Evolutionary conservation across 1,140 invertebrate genomes (phyloP).

Genomic region (Penaeus vannamei): DNA sequence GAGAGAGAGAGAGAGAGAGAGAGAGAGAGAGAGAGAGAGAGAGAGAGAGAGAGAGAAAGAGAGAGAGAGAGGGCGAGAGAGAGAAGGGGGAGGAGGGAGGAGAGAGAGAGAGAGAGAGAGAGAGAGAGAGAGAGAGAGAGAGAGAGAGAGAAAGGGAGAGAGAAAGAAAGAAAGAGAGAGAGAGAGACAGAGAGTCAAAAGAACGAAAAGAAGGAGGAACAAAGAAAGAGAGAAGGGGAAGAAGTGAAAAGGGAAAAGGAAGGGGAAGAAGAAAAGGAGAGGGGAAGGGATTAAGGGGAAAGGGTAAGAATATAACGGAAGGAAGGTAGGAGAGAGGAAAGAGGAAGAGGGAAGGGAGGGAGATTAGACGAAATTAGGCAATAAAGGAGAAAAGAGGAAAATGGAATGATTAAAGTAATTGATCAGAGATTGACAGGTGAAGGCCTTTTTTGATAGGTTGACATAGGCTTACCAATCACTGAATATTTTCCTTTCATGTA

Average conservation of each 20-base stretch:
- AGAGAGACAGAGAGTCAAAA: neutral
- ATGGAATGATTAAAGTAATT: too few species aligned
- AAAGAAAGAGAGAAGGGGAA: neutral
- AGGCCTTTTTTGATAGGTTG: too few species aligned
- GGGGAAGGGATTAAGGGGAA: neutral
- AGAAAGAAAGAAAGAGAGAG: neutral
- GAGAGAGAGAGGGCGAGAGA: conserved; percentile 37
- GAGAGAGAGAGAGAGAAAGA: conserved; percentile 24
- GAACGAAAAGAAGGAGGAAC: neutral
- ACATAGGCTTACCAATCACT: too few species aligned
- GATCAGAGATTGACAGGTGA: too few species aligned
- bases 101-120: neutral
- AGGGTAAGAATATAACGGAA: neutral
- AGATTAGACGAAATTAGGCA: neutral
- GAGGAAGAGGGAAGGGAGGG: too few species aligned
- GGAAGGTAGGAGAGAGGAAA: too few species aligned
- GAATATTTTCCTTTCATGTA: too few species aligned
- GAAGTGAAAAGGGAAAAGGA: neutral
- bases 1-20: conserved; percentile 20
- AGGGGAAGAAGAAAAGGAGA: neutral
- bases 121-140: neutral
- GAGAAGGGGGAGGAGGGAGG: neutral
- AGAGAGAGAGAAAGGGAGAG: conserved; percentile 2
- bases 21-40: conserved; percentile 19
- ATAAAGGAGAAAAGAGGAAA: too few species aligned